Conservation (phyloP, 2,888 invertebrate species). For the Polydrusus cervinus region DNA sequence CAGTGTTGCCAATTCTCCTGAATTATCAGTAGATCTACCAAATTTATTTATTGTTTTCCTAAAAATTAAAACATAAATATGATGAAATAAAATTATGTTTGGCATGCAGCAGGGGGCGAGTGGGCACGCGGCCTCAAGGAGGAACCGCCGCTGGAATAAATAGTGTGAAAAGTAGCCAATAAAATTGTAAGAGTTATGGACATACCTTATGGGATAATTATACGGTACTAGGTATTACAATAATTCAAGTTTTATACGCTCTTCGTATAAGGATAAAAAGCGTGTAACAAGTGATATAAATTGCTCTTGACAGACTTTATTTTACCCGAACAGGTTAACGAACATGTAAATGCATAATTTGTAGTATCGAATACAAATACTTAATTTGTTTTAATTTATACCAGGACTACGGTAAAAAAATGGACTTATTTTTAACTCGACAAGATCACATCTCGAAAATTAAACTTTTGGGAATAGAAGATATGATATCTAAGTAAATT, state of each 20-base stretch:
- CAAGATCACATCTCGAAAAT: too few relatives aligned
- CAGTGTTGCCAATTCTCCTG: too few relatives aligned
- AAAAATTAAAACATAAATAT: too few relatives aligned
- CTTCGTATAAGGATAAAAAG: conserved; percentile 33
- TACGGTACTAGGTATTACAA: conserved; percentile 13
- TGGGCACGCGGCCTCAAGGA: too few relatives aligned
- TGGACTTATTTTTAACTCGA: too few relatives aligned
- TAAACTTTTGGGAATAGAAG: too few relatives aligned
- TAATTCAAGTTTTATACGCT: conserved; percentile 30
- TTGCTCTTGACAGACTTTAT: conserved; percentile 35
- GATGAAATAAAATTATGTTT: too few relatives aligned
- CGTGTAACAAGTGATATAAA: conserved; percentile 38
- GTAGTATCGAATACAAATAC: not conserved
- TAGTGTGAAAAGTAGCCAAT: conserved; percentile 19
- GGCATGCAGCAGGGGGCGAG: too few relatives aligned
- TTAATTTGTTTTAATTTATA: not conserved
- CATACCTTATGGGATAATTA: conserved; percentile 21
- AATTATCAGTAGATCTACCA: too few relatives aligned
- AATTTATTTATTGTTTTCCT: too few relatives aligned
- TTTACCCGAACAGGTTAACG: conserved; percentile 21
- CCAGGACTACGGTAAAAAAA: not conserved
- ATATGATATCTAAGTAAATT: too few relatives aligned
- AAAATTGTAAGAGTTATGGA: conserved; percentile 15
- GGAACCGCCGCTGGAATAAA: too few relatives aligned
- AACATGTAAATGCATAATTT: conserved; percentile 28